phyloP scores from a whole-genome alignment of 35 echinoderm and acorn worm genomes.

The Eucidaris tribuloides region DNA sequence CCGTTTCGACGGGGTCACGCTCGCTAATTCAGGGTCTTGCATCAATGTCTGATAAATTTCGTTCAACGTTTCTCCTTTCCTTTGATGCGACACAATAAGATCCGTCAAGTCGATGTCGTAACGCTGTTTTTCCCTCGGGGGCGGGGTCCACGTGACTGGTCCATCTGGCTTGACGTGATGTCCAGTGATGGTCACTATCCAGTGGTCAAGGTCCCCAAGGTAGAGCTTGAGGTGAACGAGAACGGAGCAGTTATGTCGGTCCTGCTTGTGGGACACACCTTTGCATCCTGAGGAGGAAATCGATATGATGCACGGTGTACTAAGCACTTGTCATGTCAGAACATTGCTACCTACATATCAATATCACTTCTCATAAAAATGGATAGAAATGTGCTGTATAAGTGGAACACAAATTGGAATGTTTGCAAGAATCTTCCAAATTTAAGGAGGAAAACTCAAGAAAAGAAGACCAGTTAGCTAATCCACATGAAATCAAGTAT shows the following conservation, averaged over 20 bases:
- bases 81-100: background rate
- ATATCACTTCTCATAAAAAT: too few relatives aligned
- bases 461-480: too few relatives aligned
- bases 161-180: slow-evolving; percentile 44
- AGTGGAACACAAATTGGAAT: too few relatives aligned
- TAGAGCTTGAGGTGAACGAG: slow-evolving; percentile 62
- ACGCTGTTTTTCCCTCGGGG: slow-evolving; percentile 9
- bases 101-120: slow-evolving; percentile 31
- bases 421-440: too few relatives aligned
- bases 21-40: background rate
- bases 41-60: slow-evolving; percentile 1
- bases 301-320: too few relatives aligned
- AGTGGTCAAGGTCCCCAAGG: slow-evolving; percentile 39
- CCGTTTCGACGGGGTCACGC: slow-evolving; percentile 12
- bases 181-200: slow-evolving; percentile 60
- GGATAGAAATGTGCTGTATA: too few relatives aligned
- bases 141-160: slow-evolving; percentile 22
- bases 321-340: background rate
- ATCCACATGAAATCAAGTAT: too few relatives aligned
- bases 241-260: slow-evolving; percentile 69
- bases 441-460: too few relatives aligned
- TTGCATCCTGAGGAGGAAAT: slow-evolving; percentile 39
- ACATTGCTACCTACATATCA: background rate
- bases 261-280: slow-evolving; percentile 65
- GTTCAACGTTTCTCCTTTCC: background rate